These are phyloP conservation scores for Plecturocebus donacophilus DNA, from an alignment of 2,113 vertebrate species.

Conservation along the genomic window DNA sequence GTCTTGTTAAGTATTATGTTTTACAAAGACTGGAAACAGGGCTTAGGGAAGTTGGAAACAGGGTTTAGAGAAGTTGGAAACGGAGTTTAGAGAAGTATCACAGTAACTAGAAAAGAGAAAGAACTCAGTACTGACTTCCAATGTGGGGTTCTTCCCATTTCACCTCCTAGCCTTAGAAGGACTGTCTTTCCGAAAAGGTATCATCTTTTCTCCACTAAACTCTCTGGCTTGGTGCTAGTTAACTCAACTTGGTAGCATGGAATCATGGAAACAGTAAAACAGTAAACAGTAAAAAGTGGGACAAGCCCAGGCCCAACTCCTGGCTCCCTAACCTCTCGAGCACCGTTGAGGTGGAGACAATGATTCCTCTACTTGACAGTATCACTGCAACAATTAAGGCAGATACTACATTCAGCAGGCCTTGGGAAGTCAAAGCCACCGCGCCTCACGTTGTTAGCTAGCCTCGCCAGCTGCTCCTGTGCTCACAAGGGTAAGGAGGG, in stretches of 20 bases:
- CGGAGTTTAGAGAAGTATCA: neutral
- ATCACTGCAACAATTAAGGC: neutral
- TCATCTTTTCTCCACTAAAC: neutral
- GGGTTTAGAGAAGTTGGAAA: too few species aligned
- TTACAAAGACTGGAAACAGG: neutral
- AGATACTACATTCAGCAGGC: neutral
- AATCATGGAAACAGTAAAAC: neutral
- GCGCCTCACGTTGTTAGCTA: neutral
- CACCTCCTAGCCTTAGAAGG: neutral
- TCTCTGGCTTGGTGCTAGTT: neutral
- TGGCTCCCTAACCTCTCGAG: neutral
- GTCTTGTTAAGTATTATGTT: neutral
- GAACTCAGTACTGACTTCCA: neutral
- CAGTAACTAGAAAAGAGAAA: neutral
- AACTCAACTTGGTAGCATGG: too few species aligned
- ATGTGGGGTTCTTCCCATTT: neutral
- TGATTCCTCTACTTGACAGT: neutral
- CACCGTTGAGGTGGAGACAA: neutral
- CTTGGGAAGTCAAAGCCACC: neutral
- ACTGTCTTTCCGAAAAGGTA: neutral
- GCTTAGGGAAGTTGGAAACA: neutral
- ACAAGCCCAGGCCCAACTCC: neutral
- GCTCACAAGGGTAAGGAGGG: neutral
- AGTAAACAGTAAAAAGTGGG: neutral
- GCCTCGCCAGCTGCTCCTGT: neutral